Conservation (phyloP, 1,140 invertebrate genomes). For the Drosophila orena region DNA sequence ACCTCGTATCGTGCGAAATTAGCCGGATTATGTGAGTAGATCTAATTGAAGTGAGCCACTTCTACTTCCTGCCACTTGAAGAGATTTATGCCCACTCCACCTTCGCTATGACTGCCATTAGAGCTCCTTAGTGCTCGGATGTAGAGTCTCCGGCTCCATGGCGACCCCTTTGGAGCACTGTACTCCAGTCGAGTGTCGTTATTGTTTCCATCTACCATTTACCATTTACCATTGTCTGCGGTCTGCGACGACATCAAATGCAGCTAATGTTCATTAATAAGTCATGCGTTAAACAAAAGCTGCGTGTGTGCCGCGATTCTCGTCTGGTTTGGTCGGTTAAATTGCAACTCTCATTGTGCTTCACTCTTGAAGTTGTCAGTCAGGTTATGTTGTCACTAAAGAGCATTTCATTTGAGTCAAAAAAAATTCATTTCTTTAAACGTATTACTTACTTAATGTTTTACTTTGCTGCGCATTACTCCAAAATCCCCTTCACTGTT, state of each 20-base stretch:
- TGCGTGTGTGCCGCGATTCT: slow-evolving; percentile 5
- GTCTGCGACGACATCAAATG: slow-evolving; percentile 39
- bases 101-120: slow-evolving; percentile 23
- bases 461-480: too few relatives aligned
- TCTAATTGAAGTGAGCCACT: too few relatives aligned
- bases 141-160: slow-evolving; percentile 25
- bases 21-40: not conserved
- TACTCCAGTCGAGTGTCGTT: slow-evolving; percentile 30
- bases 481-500: slow-evolving; percentile 22
- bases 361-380: slow-evolving; percentile 28
- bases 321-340: slow-evolving; percentile 32
- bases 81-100: slow-evolving; percentile 28
- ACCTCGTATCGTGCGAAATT: slow-evolving; percentile 4
- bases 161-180: slow-evolving; percentile 33
- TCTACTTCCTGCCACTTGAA: slow-evolving; percentile 20
- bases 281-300: slow-evolving; percentile 72
- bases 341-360: slow-evolving; percentile 20
- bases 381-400: slow-evolving; percentile 48
- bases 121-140: slow-evolving; percentile 2
- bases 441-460: not conserved
- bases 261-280: slow-evolving; percentile 76
- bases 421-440: not conserved
- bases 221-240: slow-evolving; percentile 4
- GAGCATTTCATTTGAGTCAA: slow-evolving; percentile 45
- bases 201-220: slow-evolving; percentile 38